Percentiles rank a stretch among this genome's conserved stretches.
phyloP scores from a whole-genome alignment of 1,140 invertebrate genomes.

The Telenomus remus region DNA sequence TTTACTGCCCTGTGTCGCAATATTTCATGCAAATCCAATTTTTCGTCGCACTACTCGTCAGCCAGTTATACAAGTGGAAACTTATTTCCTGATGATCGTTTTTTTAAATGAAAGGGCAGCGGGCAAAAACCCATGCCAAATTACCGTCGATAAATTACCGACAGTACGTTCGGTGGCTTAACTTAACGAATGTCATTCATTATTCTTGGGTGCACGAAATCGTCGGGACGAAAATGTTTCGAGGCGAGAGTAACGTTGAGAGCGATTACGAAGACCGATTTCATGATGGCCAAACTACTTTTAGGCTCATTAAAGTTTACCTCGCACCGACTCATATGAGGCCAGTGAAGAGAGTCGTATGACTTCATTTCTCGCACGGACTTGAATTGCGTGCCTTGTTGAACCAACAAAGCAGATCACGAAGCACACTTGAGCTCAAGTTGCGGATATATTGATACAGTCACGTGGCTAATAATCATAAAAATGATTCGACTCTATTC shows the following conservation, averaged over 20 bases:
- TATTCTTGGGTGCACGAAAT: slow-evolving; percentile 27
- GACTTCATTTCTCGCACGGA: slow-evolving; percentile 40
- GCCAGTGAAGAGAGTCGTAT: slow-evolving; percentile 29
- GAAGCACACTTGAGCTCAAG: slow-evolving; percentile 44
- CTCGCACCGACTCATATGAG: slow-evolving; percentile 35
- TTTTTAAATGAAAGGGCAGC: background rate
- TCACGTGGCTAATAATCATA: slow-evolving; percentile 1
- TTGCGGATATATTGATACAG: slow-evolving; percentile 53
- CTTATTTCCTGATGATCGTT: background rate
- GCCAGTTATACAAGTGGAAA: too few relatives aligned
- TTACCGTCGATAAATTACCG: slow-evolving; percentile 4
- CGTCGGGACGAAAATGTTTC: slow-evolving; percentile 22
- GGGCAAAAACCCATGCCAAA: background rate
- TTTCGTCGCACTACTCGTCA: background rate
- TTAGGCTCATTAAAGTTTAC: slow-evolving; percentile 48
- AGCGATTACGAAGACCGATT: slow-evolving; percentile 35
- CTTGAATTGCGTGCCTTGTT: slow-evolving; percentile 49
- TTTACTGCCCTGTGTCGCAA: slow-evolving; percentile 21
- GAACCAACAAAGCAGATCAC: slow-evolving; percentile 46
- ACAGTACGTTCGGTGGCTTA: background rate
- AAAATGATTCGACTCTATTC: background rate
- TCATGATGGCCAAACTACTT: slow-evolving; percentile 41
- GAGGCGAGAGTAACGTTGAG: slow-evolving; percentile 28
- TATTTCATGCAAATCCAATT: slow-evolving; percentile 25
- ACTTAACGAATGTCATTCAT: slow-evolving; percentile 20